Evolutionary conservation across 2,888 invertebrate species (phyloP).

Genomic region (Apomyelois bistriatella): DNA sequence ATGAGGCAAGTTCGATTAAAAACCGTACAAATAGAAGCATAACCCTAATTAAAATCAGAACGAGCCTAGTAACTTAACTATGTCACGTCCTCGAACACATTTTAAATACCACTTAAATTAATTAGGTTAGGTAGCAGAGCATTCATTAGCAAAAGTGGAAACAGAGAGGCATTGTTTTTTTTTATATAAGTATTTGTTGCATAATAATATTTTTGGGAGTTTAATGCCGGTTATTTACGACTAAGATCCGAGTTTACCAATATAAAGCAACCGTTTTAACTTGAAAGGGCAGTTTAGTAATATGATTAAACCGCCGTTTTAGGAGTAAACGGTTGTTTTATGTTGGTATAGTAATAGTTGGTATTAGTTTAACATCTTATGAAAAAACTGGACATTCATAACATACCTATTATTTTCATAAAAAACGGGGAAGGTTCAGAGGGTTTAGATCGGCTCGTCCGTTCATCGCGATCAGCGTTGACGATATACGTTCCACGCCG

Average conservation of each 20-base stretch:
- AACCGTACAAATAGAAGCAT: not conserved
- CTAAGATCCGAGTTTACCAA: no score
- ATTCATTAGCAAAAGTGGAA: not conserved
- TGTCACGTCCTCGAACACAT: not conserved
- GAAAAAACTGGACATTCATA: no score
- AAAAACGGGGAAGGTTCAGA: slow-evolving; percentile 37
- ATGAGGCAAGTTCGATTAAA: not conserved
- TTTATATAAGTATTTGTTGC: no score
- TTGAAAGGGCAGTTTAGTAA: no score
- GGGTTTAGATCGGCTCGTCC: slow-evolving; percentile 41
- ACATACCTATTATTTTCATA: slow-evolving; percentile 52
- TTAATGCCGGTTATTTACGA: no score
- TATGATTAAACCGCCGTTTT: no score
- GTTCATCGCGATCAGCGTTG: slow-evolving; percentile 53
- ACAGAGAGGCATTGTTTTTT: no score
- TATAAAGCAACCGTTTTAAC: no score
- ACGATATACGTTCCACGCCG: slow-evolving; percentile 71
- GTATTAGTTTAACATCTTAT: no score
- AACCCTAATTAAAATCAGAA: not conserved
- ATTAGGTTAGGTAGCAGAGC: not conserved
- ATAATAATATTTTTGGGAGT: no score
- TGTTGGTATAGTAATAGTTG: no score
- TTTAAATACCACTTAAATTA: slow-evolving; percentile 2
- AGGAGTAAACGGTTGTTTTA: no score
- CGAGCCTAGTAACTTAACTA: not conserved